Percentiles rank a stretch among this genome's conserved stretches.
phyloP scores from a whole-genome alignment of 2,113 vertebrate genomes.

The Cyprinodon variegatus region DNA sequence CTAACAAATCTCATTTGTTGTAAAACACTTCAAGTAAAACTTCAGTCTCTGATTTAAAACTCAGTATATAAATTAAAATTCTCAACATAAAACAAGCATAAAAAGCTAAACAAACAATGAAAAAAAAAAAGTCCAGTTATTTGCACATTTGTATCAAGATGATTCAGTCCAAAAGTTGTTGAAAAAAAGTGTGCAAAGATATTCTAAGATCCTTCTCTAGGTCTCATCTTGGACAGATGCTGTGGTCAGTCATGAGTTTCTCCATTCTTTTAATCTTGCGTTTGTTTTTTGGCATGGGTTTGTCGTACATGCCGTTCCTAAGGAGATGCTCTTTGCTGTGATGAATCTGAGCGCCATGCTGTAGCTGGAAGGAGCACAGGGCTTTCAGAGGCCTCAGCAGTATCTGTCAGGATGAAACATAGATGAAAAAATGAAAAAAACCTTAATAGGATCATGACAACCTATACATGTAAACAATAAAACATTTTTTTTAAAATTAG shows the following conservation, averaged over 20 bases:
- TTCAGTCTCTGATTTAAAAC: constrained; percentile 28
- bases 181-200: neutral
- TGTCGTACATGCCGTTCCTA: constrained; percentile 91
- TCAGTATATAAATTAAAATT: constrained; percentile 42
- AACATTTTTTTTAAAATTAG: no score
- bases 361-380: constrained; percentile 95
- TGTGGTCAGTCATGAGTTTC: constrained; percentile 88
- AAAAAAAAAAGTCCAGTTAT: constrained; percentile 12
- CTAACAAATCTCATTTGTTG: constrained; percentile 30
- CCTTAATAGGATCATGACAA: no score
- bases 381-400: constrained; percentile 91
- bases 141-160: neutral
- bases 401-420: constrained; percentile 75
- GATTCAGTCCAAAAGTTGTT: neutral
- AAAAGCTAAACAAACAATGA: constrained; percentile 4
- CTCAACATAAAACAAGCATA: constrained; percentile 5
- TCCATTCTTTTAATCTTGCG: constrained; percentile 97
- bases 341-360: constrained; percentile 94
- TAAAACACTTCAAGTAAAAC: constrained; percentile 19
- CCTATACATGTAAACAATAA: no score
- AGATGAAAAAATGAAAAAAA: no score
- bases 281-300: constrained; percentile 96
- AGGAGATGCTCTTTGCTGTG: constrained; percentile 97
- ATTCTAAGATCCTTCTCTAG: neutral
- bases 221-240: constrained; percentile 84